These are phyloP conservation scores for Drosophila pachea DNA, from an alignment of 1,140 invertebrate species.

Conservation along the genomic window DNA sequence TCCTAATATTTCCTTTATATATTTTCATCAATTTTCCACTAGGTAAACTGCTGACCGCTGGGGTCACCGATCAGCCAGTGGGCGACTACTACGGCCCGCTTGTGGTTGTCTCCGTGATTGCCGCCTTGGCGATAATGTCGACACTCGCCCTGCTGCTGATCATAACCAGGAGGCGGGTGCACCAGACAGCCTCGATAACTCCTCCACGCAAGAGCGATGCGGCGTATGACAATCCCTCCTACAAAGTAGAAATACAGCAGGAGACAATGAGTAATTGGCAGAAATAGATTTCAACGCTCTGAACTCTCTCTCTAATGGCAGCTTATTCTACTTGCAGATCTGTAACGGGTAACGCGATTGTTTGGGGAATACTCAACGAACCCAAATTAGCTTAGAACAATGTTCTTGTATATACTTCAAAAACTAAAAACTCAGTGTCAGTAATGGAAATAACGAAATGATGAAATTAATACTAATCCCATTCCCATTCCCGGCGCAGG, in stretches of 20 bases:
- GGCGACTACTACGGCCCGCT: constrained; percentile 92
- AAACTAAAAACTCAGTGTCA: constrained; percentile 70
- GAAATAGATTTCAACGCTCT: not conserved
- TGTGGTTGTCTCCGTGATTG: constrained; percentile 91
- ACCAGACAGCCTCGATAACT: constrained; percentile 84
- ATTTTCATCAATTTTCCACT: constrained; percentile 14
- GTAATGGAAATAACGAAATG: constrained; percentile 39
- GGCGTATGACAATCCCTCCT: constrained; percentile 95
- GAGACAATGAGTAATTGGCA: constrained; percentile 89
- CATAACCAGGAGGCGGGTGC: constrained; percentile 86
- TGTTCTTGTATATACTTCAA: constrained; percentile 70
- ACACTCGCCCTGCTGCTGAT: constrained; percentile 89
- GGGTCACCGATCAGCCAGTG: constrained; percentile 76
- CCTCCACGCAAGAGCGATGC: constrained; percentile 80
- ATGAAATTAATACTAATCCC: constrained; percentile 32
- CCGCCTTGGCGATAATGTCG: constrained; percentile 89
- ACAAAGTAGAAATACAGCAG: constrained; percentile 95
- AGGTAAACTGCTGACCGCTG: constrained; percentile 83
- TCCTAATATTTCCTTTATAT: not conserved
- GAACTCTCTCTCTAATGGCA: not conserved
- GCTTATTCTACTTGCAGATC: constrained; percentile 52
- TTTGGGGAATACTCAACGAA: constrained; percentile 41
- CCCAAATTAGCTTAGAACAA: constrained; percentile 61
- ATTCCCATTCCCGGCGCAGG: constrained; percentile 45
- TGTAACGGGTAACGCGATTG: constrained; percentile 55